phyloP scores from a whole-genome alignment of 2,113 vertebrate genomes.

The Bos indicus region DNA sequence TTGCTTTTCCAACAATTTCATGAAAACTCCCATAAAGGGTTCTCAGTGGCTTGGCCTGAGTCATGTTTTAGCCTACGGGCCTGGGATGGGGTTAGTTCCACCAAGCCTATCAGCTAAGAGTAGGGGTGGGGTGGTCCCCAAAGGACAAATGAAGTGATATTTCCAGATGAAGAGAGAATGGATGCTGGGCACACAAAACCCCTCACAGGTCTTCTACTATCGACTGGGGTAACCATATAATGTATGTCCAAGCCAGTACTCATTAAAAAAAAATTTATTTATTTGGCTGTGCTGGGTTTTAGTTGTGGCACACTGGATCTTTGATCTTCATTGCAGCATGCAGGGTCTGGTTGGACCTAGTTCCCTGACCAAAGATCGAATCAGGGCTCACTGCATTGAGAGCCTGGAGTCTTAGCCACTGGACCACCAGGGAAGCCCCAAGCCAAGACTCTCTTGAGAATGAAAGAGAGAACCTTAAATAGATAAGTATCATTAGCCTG shows the following conservation, averaged over 20 bases:
- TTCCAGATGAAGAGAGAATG: neutral
- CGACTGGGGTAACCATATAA: neutral
- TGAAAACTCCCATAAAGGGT: neutral
- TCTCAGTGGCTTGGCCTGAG: neutral
- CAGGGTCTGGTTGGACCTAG: neutral
- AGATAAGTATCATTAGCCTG: neutral
- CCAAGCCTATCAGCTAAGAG: neutral
- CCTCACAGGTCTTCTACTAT: neutral
- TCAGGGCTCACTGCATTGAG: neutral
- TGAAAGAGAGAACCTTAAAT: too few relatives aligned
- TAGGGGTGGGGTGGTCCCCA: neutral
- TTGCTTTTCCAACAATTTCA: neutral
- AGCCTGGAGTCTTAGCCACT: neutral
- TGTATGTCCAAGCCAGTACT: neutral
- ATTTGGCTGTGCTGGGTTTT: neutral
- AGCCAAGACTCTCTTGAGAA: neutral
- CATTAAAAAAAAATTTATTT: neutral
- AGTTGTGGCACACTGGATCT: neutral
- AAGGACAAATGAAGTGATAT: neutral
- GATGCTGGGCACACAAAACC: neutral
- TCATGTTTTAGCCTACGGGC: neutral
- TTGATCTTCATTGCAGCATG: neutral
- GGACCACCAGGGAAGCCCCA: neutral
- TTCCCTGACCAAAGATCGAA: neutral
- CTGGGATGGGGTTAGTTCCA: neutral